phyloP scores from a whole-genome alignment of 1,140 invertebrate species.

The Brachionus koreanus region DNA sequence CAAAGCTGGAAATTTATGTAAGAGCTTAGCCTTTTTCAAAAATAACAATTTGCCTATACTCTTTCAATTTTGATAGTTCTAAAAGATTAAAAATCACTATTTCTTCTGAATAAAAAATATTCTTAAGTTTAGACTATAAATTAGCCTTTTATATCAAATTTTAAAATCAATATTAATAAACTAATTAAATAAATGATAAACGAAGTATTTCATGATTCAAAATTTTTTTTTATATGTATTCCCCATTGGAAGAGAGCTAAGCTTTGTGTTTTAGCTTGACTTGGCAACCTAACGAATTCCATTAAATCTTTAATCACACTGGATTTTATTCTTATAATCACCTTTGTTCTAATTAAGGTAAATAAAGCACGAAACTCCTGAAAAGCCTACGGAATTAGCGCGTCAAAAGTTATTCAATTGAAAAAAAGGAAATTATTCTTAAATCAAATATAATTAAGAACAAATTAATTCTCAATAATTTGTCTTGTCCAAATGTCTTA shows the following conservation, averaged over 20 bases:
- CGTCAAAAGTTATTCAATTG: background rate
- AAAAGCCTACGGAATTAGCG: background rate
- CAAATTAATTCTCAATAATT: background rate
- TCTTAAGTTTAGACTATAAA: background rate
- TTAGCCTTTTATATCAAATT: background rate
- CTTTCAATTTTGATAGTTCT: background rate
- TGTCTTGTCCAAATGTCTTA: background rate
- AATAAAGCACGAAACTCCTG: background rate
- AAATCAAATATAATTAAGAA: background rate
- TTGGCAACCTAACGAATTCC: background rate
- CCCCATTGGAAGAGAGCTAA: background rate
- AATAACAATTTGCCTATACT: background rate
- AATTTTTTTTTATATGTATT: background rate
- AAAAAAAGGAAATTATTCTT: background rate
- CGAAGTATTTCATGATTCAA: constrained; percentile 3
- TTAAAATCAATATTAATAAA: constrained; percentile 27
- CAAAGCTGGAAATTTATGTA: background rate
- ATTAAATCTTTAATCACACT: background rate
- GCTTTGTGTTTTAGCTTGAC: background rate
- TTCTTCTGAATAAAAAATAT: background rate
- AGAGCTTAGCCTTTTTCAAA: background rate
- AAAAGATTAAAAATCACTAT: background rate
- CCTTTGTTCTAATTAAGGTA: background rate
- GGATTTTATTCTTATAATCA: background rate
- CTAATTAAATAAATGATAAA: constrained; percentile 13